phyloP scores from a whole-genome alignment of 1,140 invertebrate genomes.

The Oncopeltus fasciatus region DNA sequence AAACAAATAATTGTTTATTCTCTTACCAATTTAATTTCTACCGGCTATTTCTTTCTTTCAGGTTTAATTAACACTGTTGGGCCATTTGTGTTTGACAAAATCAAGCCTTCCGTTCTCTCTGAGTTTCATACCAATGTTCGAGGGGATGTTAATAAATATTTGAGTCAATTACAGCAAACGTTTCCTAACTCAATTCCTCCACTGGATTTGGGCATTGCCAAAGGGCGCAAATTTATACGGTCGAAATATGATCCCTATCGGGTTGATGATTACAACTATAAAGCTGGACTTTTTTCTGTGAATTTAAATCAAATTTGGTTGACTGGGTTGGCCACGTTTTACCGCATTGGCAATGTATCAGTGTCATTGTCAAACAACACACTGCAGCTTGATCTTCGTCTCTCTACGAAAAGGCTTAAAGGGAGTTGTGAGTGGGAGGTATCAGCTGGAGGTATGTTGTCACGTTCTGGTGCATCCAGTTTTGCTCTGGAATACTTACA shows the following conservation, averaged over 20 bases:
- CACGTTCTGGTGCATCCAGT: slow-evolving; percentile 49
- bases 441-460: slow-evolving; percentile 46
- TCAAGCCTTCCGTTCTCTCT: slow-evolving; percentile 65
- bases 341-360: slow-evolving; percentile 61
- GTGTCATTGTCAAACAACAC: slow-evolving; percentile 56
- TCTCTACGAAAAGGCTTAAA: slow-evolving; percentile 60
- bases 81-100: slow-evolving; percentile 62
- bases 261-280: slow-evolving; percentile 45
- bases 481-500: slow-evolving; percentile 57
- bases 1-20: background rate
- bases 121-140: slow-evolving; percentile 52
- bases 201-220: slow-evolving; percentile 61
- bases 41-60: slow-evolving; percentile 16
- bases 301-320: slow-evolving; percentile 53
- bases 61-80: slow-evolving; percentile 63
- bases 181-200: slow-evolving; percentile 76
- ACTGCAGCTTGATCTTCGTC: slow-evolving; percentile 44
- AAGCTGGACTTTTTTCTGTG: slow-evolving; percentile 47
- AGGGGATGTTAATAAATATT: slow-evolving; percentile 27
- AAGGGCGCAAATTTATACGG: slow-evolving; percentile 51
- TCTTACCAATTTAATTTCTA: background rate
- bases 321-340: slow-evolving; percentile 61
- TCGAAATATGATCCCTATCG: slow-evolving; percentile 57
- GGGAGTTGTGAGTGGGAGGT: slow-evolving; percentile 66
- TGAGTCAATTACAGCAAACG: slow-evolving; percentile 43